Percentiles rank a stretch among this genome's conserved stretches.
These are phyloP conservation scores for Gari tellinella DNA, from an alignment of 2,888 invertebrate genomes.

Conservation along the genomic window DNA sequence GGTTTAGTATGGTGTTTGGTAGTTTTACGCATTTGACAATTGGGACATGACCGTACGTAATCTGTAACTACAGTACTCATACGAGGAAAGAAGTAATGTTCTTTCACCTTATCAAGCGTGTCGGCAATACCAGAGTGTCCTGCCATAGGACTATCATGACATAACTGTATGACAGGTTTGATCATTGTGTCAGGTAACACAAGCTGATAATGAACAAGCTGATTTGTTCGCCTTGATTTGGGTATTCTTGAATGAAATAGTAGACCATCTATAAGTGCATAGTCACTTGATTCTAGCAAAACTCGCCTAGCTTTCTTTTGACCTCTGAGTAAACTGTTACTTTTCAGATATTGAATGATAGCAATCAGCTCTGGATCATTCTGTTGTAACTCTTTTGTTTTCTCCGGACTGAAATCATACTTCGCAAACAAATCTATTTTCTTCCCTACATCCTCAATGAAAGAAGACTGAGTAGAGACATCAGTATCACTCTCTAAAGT, in stretches of 20 bases:
- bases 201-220: background rate
- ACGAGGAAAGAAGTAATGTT: constrained; percentile 31
- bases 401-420: constrained; percentile 18
- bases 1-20: constrained; percentile 42
- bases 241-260: too few species aligned
- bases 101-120: too few species aligned
- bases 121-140: constrained; percentile 50
- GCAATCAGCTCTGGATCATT: constrained; percentile 1
- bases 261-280: constrained; percentile 2
- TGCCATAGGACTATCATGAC: constrained; percentile 29
- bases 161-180: constrained; percentile 25
- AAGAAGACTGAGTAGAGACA: too few species aligned
- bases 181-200: constrained; percentile 1
- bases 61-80: constrained; percentile 19
- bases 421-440: background rate
- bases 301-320: constrained; percentile 12
- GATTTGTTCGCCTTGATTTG: background rate
- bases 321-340: background rate
- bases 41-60: constrained; percentile 35
- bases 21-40: constrained; percentile 41
- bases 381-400: constrained; percentile 10
- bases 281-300: constrained; percentile 5
- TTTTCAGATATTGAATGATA: constrained; percentile 7
- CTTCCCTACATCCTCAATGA: too few species aligned
- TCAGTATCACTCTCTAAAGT: too few species aligned